Evolutionary conservation across 2,888 invertebrate species (phyloP).

Genomic region (Drosophila anceps): DNA sequence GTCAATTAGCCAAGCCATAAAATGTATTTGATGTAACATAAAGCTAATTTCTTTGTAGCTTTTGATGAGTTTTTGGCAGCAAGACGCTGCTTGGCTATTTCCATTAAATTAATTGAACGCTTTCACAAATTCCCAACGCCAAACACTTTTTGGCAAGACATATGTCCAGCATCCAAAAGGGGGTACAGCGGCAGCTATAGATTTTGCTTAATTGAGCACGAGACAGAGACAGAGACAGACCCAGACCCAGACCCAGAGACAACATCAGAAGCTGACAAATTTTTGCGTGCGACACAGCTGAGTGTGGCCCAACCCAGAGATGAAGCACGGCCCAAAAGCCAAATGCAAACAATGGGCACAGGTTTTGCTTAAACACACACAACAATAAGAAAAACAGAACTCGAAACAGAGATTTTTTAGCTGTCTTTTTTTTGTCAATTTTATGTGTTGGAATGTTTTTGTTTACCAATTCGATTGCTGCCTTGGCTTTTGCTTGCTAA

Average conservation of each 20-base stretch:
- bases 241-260: slow-evolving; percentile 29
- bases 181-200: slow-evolving; percentile 1
- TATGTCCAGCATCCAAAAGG: slow-evolving; percentile 28
- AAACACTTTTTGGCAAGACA: slow-evolving; percentile 47
- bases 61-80: slow-evolving; percentile 31
- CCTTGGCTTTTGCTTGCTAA: slow-evolving; percentile 36
- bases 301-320: slow-evolving; percentile 29
- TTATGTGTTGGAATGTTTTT: slow-evolving; percentile 71
- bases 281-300: slow-evolving; percentile 62
- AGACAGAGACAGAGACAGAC: slow-evolving; percentile 9
- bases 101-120: slow-evolving; percentile 84
- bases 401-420: slow-evolving; percentile 31
- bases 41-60: slow-evolving; percentile 58
- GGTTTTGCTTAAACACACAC: slow-evolving; percentile 43
- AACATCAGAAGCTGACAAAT: slow-evolving; percentile 63
- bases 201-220: slow-evolving; percentile 66
- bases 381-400: slow-evolving; percentile 48
- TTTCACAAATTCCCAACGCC: slow-evolving; percentile 75
- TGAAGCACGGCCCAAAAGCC: slow-evolving; percentile 15
- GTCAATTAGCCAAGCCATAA: slow-evolving; percentile 26
- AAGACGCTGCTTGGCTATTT: slow-evolving; percentile 59
- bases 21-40: slow-evolving; percentile 36
- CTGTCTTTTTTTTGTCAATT: slow-evolving; percentile 31
- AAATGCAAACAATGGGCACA: slow-evolving; percentile 56
- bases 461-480: slow-evolving; percentile 59